These are phyloP conservation scores for Natrix natrix DNA, from an alignment of 2,797 vertebrate genomes.

Conservation along the genomic window DNA sequence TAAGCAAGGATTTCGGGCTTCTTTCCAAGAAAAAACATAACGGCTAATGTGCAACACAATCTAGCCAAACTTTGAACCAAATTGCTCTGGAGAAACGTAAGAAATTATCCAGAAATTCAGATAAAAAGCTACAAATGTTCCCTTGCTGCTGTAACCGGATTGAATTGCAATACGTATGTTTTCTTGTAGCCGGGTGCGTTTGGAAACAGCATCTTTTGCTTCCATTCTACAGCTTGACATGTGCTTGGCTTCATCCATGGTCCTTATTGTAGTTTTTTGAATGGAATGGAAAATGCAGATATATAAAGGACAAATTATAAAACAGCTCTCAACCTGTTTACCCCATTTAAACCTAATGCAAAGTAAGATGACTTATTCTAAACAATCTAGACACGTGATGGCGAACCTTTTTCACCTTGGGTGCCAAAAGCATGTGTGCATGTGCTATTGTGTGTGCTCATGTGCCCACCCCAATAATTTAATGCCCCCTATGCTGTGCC, in stretches of 20 bases:
- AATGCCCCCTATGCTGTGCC: no score
- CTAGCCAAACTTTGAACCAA: slow-evolving; percentile 7
- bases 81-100: background rate
- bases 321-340: background rate
- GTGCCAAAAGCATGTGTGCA: no score
- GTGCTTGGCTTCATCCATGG: background rate
- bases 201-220: background rate
- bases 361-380: background rate
- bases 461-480: no score
- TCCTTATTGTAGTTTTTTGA: background rate
- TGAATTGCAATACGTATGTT: background rate
- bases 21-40: background rate
- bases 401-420: no score
- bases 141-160: background rate
- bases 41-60: background rate
- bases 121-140: background rate
- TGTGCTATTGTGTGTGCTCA: no score
- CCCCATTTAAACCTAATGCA: background rate
- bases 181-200: background rate
- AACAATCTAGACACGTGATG: background rate
- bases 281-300: background rate
- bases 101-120: background rate
- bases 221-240: background rate
- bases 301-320: background rate
- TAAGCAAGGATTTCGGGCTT: background rate